Evolutionary conservation across 2,797 vertebrate species (phyloP).

Genomic region (Cheirogaleus major): DNA sequence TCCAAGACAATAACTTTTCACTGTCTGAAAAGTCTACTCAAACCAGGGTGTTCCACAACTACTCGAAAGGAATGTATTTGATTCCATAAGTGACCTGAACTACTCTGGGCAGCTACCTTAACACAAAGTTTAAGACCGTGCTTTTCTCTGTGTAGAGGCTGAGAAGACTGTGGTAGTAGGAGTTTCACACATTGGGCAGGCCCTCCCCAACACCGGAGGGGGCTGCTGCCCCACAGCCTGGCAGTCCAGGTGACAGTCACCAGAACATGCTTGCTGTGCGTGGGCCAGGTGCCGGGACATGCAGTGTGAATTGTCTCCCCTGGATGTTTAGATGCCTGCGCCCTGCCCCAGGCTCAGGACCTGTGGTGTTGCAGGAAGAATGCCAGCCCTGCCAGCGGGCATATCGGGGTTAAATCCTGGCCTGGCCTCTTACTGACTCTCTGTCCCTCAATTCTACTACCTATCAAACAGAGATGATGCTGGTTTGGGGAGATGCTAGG

Average conservation of each 20-base stretch:
- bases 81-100: not conserved
- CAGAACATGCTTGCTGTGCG: not conserved
- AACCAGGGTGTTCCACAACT: not conserved
- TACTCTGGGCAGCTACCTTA: not conserved
- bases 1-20: not conserved
- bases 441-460: not conserved
- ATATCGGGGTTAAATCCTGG: not conserved
- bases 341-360: not conserved
- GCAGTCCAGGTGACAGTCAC: not conserved
- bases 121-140: not conserved
- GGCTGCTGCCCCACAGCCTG: not conserved
- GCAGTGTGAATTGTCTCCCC: not conserved
- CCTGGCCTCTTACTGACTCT: not conserved
- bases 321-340: not conserved
- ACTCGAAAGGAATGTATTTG: not conserved
- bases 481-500: not conserved
- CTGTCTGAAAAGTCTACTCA: not conserved
- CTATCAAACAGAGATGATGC: not conserved
- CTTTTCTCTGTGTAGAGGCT: not conserved
- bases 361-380: not conserved
- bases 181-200: not conserved
- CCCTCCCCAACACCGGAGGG: not conserved
- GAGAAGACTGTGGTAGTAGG: fast-evolving
- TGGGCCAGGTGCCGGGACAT: not conserved
- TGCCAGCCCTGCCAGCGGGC: not conserved